phyloP scores from a whole-genome alignment of 2,797 vertebrate genomes.

The Silurus lanzhouensis region DNA sequence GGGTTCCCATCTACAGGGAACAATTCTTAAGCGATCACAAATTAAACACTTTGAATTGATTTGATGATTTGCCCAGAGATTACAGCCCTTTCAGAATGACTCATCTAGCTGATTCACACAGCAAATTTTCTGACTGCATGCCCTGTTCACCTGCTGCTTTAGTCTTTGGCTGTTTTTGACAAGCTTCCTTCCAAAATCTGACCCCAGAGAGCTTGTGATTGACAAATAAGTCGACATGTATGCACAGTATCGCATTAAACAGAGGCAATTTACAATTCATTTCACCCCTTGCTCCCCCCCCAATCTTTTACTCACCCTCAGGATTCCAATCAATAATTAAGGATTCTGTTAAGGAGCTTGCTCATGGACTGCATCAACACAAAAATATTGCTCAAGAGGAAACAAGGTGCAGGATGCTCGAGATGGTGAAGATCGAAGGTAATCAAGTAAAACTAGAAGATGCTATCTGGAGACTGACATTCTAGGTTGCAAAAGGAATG shows the following conservation, averaged over 20 bases:
- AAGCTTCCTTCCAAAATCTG: conserved; percentile 7
- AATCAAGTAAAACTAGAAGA: conserved; percentile 36
- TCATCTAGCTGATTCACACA: conserved; percentile 3
- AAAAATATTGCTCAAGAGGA: conserved; percentile 18
- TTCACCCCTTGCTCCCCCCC: conserved; percentile 32
- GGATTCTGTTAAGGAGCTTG: conserved; percentile 36
- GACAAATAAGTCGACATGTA: conserved; percentile 35
- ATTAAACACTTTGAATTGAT: conserved; percentile 36
- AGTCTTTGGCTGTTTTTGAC: conserved; percentile 20
- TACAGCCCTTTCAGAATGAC: conserved; percentile 7
- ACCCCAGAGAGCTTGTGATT: conserved; percentile 42
- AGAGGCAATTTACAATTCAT: conserved; percentile 41
- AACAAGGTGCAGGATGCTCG: conserved; percentile 22
- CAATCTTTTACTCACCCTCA: conserved; percentile 19
- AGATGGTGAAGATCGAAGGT: conserved; percentile 39
- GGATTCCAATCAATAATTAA: conserved; percentile 49
- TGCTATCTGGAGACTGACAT: background rate
- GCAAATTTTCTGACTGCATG: background rate
- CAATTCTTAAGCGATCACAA: conserved; percentile 32
- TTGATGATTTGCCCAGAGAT: conserved; percentile 42
- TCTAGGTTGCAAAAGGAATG: background rate
- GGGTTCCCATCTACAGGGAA: background rate
- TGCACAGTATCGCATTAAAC: conserved; percentile 27
- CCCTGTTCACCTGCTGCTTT: background rate
- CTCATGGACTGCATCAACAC: conserved; percentile 21